Evolutionary conservation across 2,888 invertebrate genomes (phyloP), one percentile per base, ranked within the genome.

Genomic region (Tachina fera): DNA sequence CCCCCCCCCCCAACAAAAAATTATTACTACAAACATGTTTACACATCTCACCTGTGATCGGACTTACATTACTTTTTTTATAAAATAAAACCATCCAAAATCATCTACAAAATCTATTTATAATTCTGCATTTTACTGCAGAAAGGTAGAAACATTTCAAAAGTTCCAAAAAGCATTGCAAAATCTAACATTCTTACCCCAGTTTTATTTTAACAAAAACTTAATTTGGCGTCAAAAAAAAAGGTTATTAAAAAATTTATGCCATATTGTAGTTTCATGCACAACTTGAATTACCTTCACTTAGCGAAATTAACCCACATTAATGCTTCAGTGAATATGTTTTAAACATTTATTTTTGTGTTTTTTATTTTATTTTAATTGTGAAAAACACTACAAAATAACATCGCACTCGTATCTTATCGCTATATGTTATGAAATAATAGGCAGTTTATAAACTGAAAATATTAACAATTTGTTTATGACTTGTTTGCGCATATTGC

Each of bases 401-500:
- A 14, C 14, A 13, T 5, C 16, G 51, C 16, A 51, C 51, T 31
- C 16, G 51, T 51, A 51, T 74, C 61, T 63, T 63, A 74, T 74
- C 74, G n/a, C 31, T 45, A 14, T 45, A 14, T 47, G n/a, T 45
- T 56, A 13, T 45, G 10, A 11, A 19, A 11, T 1, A 41, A 60
- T 51, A 51, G 61, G 13, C 16, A 60, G 53, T 51, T 70, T 61
- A 70, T 31, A 51, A 68, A 11, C 41, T 65, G 19, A 39, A 39
- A 67, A 53, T 65, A 47, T 56, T 53, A 47, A 39, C 31, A 68
- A 49, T 77, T 77, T 61, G 10, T 71, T 70, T 56, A 22, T 11
- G 13, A 19, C 14, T 19, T 22, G 22, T 13, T 6, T n/a, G n/a
- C 31, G 31, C 31, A 31, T 6, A 31, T 31, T 31, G 31, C 31